phyloP scores from a whole-genome alignment of 2,113 vertebrate species.

The Proteles cristata region DNA sequence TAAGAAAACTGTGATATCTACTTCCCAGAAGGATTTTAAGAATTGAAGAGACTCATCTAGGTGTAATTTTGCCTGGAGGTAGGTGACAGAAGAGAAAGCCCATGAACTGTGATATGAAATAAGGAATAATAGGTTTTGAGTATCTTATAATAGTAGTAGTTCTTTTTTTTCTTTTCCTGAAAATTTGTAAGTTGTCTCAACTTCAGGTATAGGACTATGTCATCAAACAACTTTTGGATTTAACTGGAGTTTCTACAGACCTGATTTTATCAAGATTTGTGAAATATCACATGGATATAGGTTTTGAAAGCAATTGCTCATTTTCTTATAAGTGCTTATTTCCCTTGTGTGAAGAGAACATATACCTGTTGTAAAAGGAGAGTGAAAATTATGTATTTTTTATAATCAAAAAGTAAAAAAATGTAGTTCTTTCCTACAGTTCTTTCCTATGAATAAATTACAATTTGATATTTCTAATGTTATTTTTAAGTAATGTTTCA shows the following conservation, averaged over 20 bases:
- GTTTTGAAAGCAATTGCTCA: slow-evolving; percentile 24
- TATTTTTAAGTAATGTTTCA: neutral
- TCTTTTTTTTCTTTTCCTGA: slow-evolving; percentile 1
- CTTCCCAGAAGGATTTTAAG: slow-evolving; percentile 54
- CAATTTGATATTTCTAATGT: neutral
- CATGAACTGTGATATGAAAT: slow-evolving; percentile 39
- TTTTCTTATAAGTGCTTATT: no score
- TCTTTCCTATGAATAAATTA: neutral
- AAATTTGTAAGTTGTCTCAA: slow-evolving; percentile 53
- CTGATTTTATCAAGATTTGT: neutral
- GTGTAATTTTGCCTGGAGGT: slow-evolving; percentile 63
- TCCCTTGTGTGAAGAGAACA: neutral
- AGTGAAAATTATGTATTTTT: neutral
- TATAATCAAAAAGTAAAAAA: neutral
- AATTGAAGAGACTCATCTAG: slow-evolving; percentile 60
- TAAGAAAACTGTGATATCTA: neutral
- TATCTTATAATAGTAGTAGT: slow-evolving; percentile 53
- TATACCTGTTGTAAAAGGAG: neutral
- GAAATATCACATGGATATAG: slow-evolving; percentile 1
- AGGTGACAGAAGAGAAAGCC: slow-evolving; percentile 48
- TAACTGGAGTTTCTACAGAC: slow-evolving; percentile 45
- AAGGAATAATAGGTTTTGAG: slow-evolving; percentile 66
- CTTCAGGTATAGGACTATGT: slow-evolving; percentile 2
- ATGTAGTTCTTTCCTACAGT: no score
- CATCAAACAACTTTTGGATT: slow-evolving; percentile 36